phyloP scores from a whole-genome alignment of 2,113 vertebrate genomes.

The Aepyceros melampus region DNA sequence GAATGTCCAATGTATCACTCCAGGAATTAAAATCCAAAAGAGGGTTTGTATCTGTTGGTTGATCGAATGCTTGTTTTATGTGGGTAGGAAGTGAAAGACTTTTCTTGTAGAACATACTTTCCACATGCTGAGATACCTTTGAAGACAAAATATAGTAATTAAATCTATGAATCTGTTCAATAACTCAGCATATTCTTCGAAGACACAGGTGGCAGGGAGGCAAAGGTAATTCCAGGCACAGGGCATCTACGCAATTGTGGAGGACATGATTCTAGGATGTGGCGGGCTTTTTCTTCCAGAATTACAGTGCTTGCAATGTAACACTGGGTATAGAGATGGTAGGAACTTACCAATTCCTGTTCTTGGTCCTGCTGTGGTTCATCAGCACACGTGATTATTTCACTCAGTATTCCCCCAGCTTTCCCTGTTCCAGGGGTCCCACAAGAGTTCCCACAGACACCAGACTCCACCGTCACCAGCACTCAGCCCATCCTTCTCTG shows the following conservation, averaged over 20 bases:
- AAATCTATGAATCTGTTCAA: conserved; percentile 6
- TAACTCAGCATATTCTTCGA: background rate
- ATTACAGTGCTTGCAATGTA: background rate
- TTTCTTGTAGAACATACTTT: conserved; percentile 88
- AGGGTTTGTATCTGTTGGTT: conserved; percentile 82
- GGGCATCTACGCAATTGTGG: background rate
- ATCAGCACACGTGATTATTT: background rate
- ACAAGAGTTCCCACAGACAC: background rate
- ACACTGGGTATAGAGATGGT: background rate
- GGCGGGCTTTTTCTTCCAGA: background rate
- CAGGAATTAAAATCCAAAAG: conserved; percentile 86
- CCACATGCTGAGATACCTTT: conserved; percentile 90
- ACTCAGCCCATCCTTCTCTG: background rate
- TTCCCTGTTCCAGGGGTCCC: background rate
- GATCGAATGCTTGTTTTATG: conserved; percentile 82
- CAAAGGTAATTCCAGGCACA: background rate
- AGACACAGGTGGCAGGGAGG: background rate
- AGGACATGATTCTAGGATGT: background rate
- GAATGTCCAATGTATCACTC: conserved; percentile 82
- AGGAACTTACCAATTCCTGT: background rate
- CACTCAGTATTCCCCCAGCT: background rate
- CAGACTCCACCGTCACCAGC: background rate
- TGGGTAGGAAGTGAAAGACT: conserved; percentile 82
- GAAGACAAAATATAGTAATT: conserved; percentile 69
- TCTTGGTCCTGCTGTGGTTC: background rate